Evolutionary conservation across 2,888 invertebrate species (phyloP).

Genomic region (Minunthozetes semirufus): DNA sequence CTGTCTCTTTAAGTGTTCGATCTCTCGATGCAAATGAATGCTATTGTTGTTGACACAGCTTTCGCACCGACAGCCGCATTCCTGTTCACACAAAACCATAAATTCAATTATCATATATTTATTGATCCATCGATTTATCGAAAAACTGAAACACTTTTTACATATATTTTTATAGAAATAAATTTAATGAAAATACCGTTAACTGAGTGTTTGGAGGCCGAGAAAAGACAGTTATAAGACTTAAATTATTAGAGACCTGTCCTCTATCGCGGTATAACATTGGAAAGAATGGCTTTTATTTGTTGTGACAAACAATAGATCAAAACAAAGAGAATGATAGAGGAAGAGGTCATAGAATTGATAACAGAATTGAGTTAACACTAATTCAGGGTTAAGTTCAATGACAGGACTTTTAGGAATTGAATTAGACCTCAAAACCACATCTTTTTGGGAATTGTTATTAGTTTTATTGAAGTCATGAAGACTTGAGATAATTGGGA

Average conservation of each 20-base stretch:
- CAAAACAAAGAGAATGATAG: not conserved
- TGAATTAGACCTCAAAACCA: not conserved
- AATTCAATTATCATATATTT: not conserved
- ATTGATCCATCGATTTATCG: not conserved
- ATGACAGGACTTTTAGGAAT: not conserved
- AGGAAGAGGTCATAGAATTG: not conserved
- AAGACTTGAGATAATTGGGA: not conserved
- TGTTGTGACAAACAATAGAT: constrained; percentile 2
- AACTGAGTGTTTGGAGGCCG: no score
- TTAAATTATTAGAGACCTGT: not conserved
- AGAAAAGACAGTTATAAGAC: constrained; percentile 7
- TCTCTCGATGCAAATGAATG: constrained; percentile 70
- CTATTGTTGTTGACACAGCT: constrained; percentile 51
- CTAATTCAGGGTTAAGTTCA: not conserved
- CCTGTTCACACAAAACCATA: constrained; percentile 45
- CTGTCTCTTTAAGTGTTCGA: constrained; percentile 74
- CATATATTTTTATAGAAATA: not conserved
- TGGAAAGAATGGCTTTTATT: not conserved
- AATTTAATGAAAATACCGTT: no score
- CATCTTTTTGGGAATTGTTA: not conserved
- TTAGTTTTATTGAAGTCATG: not conserved
- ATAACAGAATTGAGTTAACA: not conserved
- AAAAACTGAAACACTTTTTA: not conserved
- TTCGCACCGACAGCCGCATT: constrained; percentile 58
- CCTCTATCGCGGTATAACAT: not conserved